These are phyloP conservation scores for Diploscapter pachys DNA, from an alignment of 1,140 invertebrate species.

Conservation along the genomic window DNA sequence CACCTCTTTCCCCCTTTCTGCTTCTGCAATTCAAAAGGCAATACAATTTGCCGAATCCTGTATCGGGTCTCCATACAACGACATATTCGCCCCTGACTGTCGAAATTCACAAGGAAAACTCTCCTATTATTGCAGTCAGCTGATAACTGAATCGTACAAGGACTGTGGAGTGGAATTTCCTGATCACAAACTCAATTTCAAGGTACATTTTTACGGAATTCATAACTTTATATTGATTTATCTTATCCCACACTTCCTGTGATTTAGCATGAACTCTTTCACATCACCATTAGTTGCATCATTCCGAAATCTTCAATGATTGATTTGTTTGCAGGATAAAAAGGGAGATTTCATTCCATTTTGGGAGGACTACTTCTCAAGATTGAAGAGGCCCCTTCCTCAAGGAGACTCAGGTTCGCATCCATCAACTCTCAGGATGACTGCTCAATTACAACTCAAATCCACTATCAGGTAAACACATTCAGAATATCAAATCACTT, in stretches of 20 bases:
- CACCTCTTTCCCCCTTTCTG: neutral
- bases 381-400: conserved; percentile 17
- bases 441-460: too few species aligned
- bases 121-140: conserved; percentile 37
- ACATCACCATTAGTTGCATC: too few species aligned
- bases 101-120: conserved; percentile 22
- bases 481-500: too few species aligned
- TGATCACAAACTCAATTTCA: too few species aligned
- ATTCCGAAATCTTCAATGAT: too few species aligned
- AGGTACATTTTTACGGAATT: neutral
- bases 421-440: conserved; percentile 3
- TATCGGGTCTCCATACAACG: conserved; percentile 33
- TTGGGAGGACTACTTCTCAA: conserved; percentile 1
- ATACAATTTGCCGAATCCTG: conserved; percentile 5
- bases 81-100: conserved; percentile 31
- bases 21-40: neutral
- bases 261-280: neutral
- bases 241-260: conserved; percentile 2
- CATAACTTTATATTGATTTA: conserved; percentile 4
- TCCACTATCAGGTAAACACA: too few species aligned
- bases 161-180: conserved; percentile 12
- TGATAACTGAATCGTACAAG: conserved; percentile 28
- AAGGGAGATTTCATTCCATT: conserved; percentile 8
- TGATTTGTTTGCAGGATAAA: neutral
- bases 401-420: conserved; percentile 28